phyloP scores from a whole-genome alignment of 2,888 invertebrate genomes.

The Tachina fera region DNA sequence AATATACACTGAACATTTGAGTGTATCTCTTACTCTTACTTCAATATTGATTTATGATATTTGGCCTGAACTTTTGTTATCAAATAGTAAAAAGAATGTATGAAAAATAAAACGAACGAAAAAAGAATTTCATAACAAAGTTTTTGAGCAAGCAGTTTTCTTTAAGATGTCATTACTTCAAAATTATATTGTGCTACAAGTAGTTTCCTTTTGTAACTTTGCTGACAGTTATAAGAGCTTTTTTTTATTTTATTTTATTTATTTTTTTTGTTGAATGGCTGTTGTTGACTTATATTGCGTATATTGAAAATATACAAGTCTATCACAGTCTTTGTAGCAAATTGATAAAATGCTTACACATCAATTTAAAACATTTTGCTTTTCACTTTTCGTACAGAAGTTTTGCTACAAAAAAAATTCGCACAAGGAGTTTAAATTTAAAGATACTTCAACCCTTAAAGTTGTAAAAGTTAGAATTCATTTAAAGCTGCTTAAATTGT shows the following conservation, averaged over 20 bases:
- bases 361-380: too few species aligned
- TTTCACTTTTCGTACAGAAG: too few species aligned
- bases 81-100: not conserved
- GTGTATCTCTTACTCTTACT: constrained; percentile 17
- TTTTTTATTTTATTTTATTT: not conserved
- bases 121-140: constrained; percentile 16
- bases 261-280: not conserved
- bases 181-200: constrained; percentile 52
- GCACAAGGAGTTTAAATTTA: too few species aligned
- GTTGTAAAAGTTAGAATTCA: too few species aligned
- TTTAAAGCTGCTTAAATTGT: too few species aligned
- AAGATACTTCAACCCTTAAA: too few species aligned
- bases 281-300: not conserved
- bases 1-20: not conserved
- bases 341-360: too few species aligned
- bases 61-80: constrained; percentile 31
- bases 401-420: too few species aligned
- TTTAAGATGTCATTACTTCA: constrained; percentile 4
- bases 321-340: too few species aligned
- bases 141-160: constrained; percentile 1
- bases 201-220: constrained; percentile 19
- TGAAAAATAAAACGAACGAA: not conserved
- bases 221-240: not conserved
- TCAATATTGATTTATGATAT: constrained; percentile 68
- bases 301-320: not conserved